These are phyloP conservation scores for Arctia plantaginis DNA, from an alignment of 2,888 invertebrate genomes.

Conservation along the genomic window DNA sequence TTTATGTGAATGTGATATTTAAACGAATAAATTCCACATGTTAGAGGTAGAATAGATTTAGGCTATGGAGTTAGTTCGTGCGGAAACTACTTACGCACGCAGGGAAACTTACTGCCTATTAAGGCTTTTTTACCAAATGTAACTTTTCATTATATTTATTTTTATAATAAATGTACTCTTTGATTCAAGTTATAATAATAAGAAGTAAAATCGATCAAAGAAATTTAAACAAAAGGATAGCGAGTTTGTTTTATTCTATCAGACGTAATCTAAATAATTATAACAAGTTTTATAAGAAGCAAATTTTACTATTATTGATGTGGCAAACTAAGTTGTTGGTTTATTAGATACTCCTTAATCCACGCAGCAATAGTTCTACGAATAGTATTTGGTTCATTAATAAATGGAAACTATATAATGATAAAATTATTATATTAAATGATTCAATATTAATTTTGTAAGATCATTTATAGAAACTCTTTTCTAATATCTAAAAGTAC, in stretches of 20 bases:
- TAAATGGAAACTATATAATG: too few relatives aligned
- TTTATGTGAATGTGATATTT: neutral
- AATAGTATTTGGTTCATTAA: too few relatives aligned
- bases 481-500: too few relatives aligned
- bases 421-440: too few relatives aligned
- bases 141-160: neutral
- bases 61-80: constrained; percentile 4
- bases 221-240: too few relatives aligned
- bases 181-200: neutral
- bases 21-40: neutral
- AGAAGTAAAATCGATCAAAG: too few relatives aligned
- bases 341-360: neutral
- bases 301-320: too few relatives aligned
- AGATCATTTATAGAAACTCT: too few relatives aligned
- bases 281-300: neutral
- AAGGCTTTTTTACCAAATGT: neutral
- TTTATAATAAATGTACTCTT: neutral
- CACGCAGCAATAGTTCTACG: neutral
- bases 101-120: neutral
- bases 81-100: constrained; percentile 17
- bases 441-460: too few relatives aligned
- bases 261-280: neutral
- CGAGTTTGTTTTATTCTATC: neutral
- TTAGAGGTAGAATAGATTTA: neutral
- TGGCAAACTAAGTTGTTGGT: neutral